Conservation (phyloP, 2,797 vertebrate species). For the Cheirogaleus major region DNA sequence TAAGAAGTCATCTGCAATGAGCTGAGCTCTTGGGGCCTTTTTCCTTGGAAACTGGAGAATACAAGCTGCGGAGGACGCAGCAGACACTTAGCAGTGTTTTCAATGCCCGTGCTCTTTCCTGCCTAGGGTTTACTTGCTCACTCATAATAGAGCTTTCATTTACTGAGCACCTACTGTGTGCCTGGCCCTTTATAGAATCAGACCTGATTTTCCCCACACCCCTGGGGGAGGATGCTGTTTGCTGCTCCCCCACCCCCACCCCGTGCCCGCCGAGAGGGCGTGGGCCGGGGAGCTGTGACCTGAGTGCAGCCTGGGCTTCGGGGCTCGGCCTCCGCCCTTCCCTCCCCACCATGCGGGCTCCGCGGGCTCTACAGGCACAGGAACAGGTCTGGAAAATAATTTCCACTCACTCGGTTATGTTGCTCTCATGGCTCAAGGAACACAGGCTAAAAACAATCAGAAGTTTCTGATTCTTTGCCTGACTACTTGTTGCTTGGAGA, state of each 20-base stretch:
- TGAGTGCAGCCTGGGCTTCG: neutral
- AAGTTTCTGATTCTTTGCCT: neutral
- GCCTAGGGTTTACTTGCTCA: neutral
- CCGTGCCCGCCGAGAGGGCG: neutral
- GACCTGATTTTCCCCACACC: neutral
- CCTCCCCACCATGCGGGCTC: neutral
- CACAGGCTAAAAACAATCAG: neutral
- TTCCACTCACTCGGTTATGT: neutral
- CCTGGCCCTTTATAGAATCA: neutral
- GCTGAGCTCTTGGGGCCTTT: neutral
- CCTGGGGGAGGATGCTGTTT: accelerated
- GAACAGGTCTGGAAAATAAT: neutral
- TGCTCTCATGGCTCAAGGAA: neutral
- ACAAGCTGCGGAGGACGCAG: accelerated
- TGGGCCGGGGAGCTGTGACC: neutral
- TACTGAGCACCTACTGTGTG: neutral
- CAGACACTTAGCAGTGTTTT: accelerated
- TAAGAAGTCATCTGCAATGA: neutral
- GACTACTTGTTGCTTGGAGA: constrained; percentile 27
- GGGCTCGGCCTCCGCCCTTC: too few relatives aligned
- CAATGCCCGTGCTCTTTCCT: accelerated
- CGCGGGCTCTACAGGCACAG: accelerated
- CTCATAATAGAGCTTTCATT: neutral
- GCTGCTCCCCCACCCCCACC: too few relatives aligned
- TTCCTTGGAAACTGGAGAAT: neutral